phyloP scores from a whole-genome alignment of 2,888 invertebrate genomes.

The Drosophila buzzatii region DNA sequence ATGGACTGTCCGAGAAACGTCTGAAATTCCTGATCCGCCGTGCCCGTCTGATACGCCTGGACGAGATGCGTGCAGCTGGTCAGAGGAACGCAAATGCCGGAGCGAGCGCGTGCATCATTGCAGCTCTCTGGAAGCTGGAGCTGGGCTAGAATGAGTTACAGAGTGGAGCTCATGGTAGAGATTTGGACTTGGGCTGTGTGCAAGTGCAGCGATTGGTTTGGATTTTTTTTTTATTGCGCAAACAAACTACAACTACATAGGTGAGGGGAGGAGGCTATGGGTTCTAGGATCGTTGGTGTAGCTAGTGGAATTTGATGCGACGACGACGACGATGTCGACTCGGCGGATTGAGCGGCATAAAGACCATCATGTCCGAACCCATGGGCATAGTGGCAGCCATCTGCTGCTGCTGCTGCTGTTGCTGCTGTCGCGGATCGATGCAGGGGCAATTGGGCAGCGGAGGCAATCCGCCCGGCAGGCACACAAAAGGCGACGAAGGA shows the following conservation, averaged over 20 bases:
- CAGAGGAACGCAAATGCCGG: conserved; percentile 87
- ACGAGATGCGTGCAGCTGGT: conserved; percentile 86
- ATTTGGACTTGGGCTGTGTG: conserved; percentile 6
- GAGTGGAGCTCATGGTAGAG: conserved; percentile 22
- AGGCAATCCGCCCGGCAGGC: conserved; percentile 76
- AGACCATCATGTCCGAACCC: conserved; percentile 79
- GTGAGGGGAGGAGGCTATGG: not conserved
- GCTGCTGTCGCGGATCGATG: conserved; percentile 80
- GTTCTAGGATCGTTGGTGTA: not conserved
- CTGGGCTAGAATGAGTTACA: conserved; percentile 64
- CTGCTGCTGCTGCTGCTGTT: conserved; percentile 18
- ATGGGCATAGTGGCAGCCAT: conserved; percentile 11
- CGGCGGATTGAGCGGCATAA: conserved; percentile 64
- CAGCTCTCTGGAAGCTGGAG: conserved; percentile 79
- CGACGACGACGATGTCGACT: conserved; percentile 62
- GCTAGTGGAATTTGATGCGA: conserved; percentile 22
- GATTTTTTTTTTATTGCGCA: conserved; percentile 35
- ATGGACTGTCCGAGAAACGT: conserved; percentile 87
- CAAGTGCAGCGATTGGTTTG: conserved; percentile 8
- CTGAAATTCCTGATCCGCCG: conserved; percentile 82
- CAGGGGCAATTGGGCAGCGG: conserved; percentile 84
- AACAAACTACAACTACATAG: conserved; percentile 39
- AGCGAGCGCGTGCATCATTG: conserved; percentile 85
- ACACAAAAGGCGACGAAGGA: conserved; percentile 77
- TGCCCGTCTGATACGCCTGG: conserved; percentile 75